A percentile compares a stretch with the other conserved stretches of the same genome.
Evolutionary conservation across 2,888 invertebrate genomes (phyloP).

Genomic region (Physocephala rufipes): DNA sequence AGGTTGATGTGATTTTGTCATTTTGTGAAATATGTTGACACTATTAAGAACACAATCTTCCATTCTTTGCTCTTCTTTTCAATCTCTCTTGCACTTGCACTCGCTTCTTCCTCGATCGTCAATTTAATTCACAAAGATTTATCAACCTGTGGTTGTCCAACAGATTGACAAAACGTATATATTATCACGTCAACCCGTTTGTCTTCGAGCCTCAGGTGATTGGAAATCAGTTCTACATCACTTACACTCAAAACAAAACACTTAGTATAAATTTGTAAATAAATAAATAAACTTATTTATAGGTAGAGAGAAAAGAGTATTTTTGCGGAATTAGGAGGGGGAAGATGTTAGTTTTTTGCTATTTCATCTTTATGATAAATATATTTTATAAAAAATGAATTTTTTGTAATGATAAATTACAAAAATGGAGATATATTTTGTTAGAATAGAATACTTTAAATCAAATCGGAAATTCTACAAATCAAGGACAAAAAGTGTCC

Average conservation of each 20-base stretch:
- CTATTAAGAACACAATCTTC: neutral
- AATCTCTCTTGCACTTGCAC: neutral
- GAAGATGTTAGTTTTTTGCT: too few species aligned
- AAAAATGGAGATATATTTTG: too few species aligned
- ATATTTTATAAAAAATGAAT: too few species aligned
- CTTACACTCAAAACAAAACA: constrained; percentile 1
- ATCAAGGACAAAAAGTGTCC: too few species aligned
- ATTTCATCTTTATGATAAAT: too few species aligned
- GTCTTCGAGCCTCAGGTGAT: constrained; percentile 32
- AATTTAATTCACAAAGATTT: neutral
- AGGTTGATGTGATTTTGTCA: constrained; percentile 1
- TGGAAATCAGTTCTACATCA: constrained; percentile 3
- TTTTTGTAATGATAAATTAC: too few species aligned
- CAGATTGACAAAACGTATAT: constrained; percentile 18
- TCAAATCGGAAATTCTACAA: too few species aligned
- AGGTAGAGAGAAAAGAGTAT: too few species aligned
- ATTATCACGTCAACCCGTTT: constrained; percentile 28
- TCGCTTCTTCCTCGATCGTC: neutral
- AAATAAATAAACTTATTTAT: too few species aligned
- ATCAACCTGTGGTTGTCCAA: constrained; percentile 22
- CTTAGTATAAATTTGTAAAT: too few species aligned
- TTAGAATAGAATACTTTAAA: too few species aligned
- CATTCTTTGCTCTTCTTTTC: neutral
- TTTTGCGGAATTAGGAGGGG: too few species aligned
- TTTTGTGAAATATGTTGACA: constrained; percentile 7